Conservation (phyloP, 2,797 vertebrate species). For the Bradypus variegatus region DNA sequence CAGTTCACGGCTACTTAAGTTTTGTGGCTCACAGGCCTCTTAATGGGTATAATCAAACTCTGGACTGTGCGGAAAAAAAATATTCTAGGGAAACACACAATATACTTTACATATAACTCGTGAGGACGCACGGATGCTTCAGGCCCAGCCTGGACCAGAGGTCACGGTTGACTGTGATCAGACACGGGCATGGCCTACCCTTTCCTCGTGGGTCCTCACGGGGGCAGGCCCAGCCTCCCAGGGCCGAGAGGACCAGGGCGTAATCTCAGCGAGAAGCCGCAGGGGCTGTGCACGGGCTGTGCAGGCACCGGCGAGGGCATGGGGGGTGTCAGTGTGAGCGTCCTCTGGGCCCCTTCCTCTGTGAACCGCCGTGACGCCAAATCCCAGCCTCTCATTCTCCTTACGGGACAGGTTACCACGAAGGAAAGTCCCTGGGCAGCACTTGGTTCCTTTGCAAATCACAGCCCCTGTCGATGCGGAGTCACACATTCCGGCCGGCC, state of each 20-base stretch:
- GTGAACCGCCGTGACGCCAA: background rate
- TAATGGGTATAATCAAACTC: background rate
- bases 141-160: background rate
- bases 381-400: rapidly evolving
- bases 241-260: background rate
- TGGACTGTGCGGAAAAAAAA: background rate
- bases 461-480: rapidly evolving
- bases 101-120: background rate
- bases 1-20: background rate
- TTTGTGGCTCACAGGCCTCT: background rate
- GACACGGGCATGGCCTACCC: background rate
- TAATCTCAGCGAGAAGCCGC: background rate
- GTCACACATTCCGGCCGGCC: rapidly evolving
- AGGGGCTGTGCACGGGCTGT: background rate
- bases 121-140: background rate
- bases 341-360: background rate
- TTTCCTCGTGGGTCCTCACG: background rate
- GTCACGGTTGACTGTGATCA: background rate
- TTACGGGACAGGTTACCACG: background rate
- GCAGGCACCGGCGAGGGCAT: no score
- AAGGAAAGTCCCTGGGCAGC: background rate
- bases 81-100: background rate
- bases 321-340: no score
- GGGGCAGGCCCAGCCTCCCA: background rate
- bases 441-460: background rate